Percentiles rank a stretch among this genome's conserved stretches.
phyloP scores from a whole-genome alignment of 2,797 vertebrate species.

The Amazonetta brasiliensis region DNA sequence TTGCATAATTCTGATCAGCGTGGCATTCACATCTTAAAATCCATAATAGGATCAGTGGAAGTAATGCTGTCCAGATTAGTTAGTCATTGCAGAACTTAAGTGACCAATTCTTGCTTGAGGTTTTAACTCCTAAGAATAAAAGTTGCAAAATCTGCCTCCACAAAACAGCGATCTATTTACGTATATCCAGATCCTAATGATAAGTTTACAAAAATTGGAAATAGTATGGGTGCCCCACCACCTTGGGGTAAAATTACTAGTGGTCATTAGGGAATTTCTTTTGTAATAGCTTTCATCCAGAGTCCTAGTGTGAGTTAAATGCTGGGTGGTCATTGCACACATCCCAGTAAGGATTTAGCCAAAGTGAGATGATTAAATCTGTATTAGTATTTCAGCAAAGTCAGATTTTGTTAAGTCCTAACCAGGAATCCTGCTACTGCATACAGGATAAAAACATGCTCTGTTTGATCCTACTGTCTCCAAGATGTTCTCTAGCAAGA shows the following conservation, averaged over 20 bases:
- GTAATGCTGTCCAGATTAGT: conserved; percentile 33
- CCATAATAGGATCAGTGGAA: conserved; percentile 43
- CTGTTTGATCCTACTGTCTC: background rate
- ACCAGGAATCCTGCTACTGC: background rate
- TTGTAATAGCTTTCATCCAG: background rate
- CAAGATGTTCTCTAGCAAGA: background rate
- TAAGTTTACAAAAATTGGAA: background rate
- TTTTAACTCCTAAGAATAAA: background rate
- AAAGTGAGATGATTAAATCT: conserved; percentile 54
- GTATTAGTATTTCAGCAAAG: conserved; percentile 47
- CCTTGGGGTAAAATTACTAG: background rate
- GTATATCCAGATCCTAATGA: background rate
- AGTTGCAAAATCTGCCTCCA: background rate
- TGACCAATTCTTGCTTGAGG: background rate
- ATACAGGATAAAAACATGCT: background rate
- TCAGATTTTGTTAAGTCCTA: conserved; percentile 58
- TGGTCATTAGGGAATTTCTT: background rate
- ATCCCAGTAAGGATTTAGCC: conserved; percentile 56
- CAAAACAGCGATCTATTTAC: background rate
- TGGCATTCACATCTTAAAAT: conserved; percentile 29
- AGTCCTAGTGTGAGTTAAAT: background rate
- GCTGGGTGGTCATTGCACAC: conserved; percentile 24
- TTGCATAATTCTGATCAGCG: conserved; percentile 16
- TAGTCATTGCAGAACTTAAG: conserved; percentile 5
- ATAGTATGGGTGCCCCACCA: background rate